Evolutionary conservation across 1,140 invertebrate species (phyloP), one percentile per base, ranked within the genome.

Genomic region (Drosophila quadrilineata): DNA sequence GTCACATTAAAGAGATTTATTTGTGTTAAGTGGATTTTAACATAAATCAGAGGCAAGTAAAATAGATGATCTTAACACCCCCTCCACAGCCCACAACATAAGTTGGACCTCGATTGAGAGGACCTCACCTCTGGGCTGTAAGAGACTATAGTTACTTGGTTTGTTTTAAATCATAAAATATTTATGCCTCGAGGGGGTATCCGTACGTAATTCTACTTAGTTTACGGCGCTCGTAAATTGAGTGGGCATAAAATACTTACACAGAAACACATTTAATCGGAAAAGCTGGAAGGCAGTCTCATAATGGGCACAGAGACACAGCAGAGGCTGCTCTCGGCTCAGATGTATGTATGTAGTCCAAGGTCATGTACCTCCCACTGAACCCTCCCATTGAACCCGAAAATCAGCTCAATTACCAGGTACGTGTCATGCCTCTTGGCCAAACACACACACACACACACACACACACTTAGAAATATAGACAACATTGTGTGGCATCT

Each of bases 111-210:
- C 12, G 24, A 31, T 6, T 24, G 12, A 28, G 24, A 38, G 35
- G 19, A 3, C 3, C 10, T 14, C 19, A 12, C 3, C 12, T 6
- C 50, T 28, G 16, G 45, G n/a, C n/a, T 36, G 3, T 16, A 10
- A n/a, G 24, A 24, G 24, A 8, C 14, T 35, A 40, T 63, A 56
- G 50, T 59, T 50, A 50, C 21, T 46, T 24, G 41, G 29, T 52
- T 12, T 38, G 40, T 72, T 70, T 72, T 72, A 70, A 72, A 67
- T 65, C 70, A 72, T 72, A 72, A 72, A 72, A 72, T 72, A 72
- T 72, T 72, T 72, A 70, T 54, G 46, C 33, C 43, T 24, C 16
- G 24, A 28, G 48, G 46, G 43, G 28, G 31, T 3, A 6, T 31
- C 43, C 48, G 60, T 38, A 46, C 43, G 70, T 59, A 72, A 49